Evolutionary conservation across 2,797 vertebrate genomes (phyloP).

Genomic region (Tenualosa ilisha): DNA sequence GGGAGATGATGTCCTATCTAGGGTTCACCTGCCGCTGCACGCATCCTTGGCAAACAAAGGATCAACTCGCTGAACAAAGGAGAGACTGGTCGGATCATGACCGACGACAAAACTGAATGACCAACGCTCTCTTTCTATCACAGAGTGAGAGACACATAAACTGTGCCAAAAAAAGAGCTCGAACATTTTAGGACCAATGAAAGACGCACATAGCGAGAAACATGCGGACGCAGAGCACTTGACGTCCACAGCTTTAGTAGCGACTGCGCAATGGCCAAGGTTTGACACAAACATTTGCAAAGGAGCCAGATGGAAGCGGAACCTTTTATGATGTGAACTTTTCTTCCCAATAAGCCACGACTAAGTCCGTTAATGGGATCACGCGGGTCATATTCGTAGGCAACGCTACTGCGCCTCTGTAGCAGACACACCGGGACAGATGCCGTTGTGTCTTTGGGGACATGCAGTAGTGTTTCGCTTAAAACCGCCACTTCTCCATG

Average conservation of each 20-base stretch:
- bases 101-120: background rate
- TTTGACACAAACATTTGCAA: background rate
- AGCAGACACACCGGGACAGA: too few relatives aligned
- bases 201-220: background rate
- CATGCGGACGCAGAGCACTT: background rate
- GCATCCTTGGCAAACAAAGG: background rate
- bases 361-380: background rate
- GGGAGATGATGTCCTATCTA: background rate
- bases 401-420: background rate
- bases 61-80: background rate
- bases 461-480: background rate
- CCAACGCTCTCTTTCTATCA: too few relatives aligned
- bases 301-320: background rate
- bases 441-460: background rate
- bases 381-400: background rate
- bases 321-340: background rate
- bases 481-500: background rate
- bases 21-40: background rate
- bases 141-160: too few relatives aligned
- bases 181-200: background rate
- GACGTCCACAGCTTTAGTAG: background rate
- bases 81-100: background rate
- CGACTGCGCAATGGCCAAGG: background rate
- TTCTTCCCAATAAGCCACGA: background rate
- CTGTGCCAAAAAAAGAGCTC: background rate